Evolutionary conservation across 2,797 vertebrate genomes (phyloP).

Genomic region (Eulemur albifrons): DNA sequence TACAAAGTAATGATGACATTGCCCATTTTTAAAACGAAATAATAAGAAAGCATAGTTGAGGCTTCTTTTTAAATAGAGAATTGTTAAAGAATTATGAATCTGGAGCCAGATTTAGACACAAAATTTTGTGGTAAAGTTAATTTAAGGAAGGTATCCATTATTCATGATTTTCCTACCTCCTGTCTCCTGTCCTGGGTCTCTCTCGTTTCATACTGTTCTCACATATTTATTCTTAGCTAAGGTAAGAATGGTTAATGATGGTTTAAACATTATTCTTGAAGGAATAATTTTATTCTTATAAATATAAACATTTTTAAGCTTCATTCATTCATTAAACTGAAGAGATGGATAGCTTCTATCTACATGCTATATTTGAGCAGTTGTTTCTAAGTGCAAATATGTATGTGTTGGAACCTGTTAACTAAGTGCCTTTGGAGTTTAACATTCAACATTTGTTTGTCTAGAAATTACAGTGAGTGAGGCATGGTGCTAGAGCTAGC

Average conservation of each 20-base stretch:
- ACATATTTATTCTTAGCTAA: neutral
- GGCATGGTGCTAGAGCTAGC: neutral
- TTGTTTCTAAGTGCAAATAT: neutral
- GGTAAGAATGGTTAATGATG: neutral
- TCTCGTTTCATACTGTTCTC: neutral
- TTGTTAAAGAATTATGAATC: neutral
- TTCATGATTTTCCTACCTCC: neutral
- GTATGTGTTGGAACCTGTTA: neutral
- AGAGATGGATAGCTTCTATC: neutral
- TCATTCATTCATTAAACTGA: neutral
- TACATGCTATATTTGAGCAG: neutral
- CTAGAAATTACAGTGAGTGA: neutral
- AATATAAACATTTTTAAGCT: neutral
- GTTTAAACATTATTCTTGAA: neutral
- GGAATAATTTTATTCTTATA: neutral
- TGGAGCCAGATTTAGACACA: neutral
- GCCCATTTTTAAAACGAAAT: neutral
- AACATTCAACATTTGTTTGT: neutral
- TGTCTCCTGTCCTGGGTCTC: neutral
- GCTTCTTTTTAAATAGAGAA: neutral
- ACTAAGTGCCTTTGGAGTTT: neutral
- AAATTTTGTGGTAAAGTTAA: conserved; percentile 2
- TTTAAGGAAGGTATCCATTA: neutral
- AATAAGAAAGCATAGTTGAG: neutral
- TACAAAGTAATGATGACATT: neutral